phyloP scores from a whole-genome alignment of 2,113 vertebrate species.

The Holacanthus passer region DNA sequence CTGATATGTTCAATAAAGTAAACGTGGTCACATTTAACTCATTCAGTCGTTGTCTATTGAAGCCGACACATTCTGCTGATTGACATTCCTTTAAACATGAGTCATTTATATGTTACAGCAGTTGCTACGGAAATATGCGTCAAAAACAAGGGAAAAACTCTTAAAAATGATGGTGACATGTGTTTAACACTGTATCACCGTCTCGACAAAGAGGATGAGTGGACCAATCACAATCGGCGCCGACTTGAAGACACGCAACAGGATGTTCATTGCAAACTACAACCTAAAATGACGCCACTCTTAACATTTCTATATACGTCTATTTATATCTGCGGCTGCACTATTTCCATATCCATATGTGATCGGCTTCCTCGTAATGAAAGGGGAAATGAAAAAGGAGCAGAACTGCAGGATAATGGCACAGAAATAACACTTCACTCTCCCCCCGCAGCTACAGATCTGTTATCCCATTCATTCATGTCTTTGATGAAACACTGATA shows the following conservation, averaged over 20 bases:
- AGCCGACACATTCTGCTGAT: not conserved
- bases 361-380: slow-evolving; percentile 20
- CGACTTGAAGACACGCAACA: not conserved
- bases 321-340: slow-evolving; percentile 4
- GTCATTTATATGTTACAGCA: not conserved
- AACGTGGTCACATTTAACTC: not conserved
- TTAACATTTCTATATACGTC: not conserved
- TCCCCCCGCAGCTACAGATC: slow-evolving; percentile 47
- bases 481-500: slow-evolving; percentile 59
- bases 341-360: slow-evolving; percentile 18
- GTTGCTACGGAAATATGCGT: not conserved
- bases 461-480: slow-evolving; percentile 49
- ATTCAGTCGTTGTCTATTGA: not conserved
- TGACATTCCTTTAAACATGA: not conserved
- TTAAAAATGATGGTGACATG: not conserved
- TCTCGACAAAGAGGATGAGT: not conserved
- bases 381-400: slow-evolving; percentile 35
- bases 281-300: not conserved
- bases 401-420: slow-evolving; percentile 43
- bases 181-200: not conserved
- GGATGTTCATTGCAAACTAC: not conserved
- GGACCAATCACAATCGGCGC: not conserved
- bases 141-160: not conserved
- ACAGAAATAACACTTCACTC: slow-evolving; percentile 43
- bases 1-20: not conserved